Evolutionary conservation across 2,113 vertebrate genomes (phyloP).

Genomic region (Pteronura brasiliensis): DNA sequence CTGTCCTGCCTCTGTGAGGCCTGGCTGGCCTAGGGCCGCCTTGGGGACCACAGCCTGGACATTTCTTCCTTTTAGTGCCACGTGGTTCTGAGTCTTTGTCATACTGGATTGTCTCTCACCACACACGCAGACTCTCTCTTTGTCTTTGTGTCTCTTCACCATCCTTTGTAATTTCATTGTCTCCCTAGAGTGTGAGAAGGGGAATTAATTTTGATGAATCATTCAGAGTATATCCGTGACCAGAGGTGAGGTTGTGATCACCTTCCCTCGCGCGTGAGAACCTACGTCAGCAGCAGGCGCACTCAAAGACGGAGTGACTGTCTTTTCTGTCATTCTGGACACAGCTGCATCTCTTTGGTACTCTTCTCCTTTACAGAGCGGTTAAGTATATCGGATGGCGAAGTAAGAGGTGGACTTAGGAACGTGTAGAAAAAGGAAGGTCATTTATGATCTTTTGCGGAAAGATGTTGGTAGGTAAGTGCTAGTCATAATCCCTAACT

Average conservation of each 20-base stretch:
- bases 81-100: not conserved
- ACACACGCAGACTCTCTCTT: not conserved
- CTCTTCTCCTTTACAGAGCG: not conserved
- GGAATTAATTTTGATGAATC: not conserved
- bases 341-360: not conserved
- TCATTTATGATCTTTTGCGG: constrained; percentile 6
- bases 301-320: not conserved
- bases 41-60: not conserved
- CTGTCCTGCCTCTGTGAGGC: not conserved
- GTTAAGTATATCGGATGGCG: not conserved
- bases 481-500: not conserved
- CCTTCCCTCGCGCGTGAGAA: not conserved
- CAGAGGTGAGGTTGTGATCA: not conserved
- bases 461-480: not conserved
- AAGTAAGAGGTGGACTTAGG: constrained; percentile 17
- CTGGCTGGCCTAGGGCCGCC: not conserved
- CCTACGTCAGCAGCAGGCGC: not conserved
- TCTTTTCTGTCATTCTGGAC: not conserved
- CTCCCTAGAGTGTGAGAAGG: not conserved
- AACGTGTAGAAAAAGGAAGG: constrained; percentile 13
- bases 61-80: not conserved
- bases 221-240: not conserved
- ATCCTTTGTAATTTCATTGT: not conserved
- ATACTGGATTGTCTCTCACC: accelerated
- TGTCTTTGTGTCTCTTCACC: not conserved